These are phyloP conservation scores for Sycophila texana DNA, from an alignment of 2,888 invertebrate species.

Conservation along the genomic window DNA sequence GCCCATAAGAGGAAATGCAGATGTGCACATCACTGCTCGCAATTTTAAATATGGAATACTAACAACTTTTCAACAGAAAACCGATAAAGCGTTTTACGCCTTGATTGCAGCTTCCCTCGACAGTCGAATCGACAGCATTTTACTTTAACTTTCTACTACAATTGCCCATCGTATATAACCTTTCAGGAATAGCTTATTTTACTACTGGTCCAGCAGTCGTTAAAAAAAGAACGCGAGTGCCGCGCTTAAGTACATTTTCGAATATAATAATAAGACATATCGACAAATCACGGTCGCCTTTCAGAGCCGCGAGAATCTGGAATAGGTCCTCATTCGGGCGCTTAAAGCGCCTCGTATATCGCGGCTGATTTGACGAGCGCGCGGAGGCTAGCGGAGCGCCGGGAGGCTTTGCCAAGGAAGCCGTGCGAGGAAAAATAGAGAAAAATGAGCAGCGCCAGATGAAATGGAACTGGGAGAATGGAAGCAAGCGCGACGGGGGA, in stretches of 20 bases:
- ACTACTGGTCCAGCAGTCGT: background rate
- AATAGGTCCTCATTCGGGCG: slow-evolving; percentile 20
- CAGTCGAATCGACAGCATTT: too few relatives aligned
- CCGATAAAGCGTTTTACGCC: background rate
- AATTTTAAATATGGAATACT: too few relatives aligned
- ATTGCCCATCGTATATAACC: too few relatives aligned
- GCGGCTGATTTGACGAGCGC: slow-evolving; percentile 47
- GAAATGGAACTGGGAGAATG: slow-evolving; percentile 41
- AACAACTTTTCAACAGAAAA: too few relatives aligned
- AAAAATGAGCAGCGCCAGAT: slow-evolving; percentile 52
- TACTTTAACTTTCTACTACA: too few relatives aligned
- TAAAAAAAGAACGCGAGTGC: background rate
- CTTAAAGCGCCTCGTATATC: slow-evolving; percentile 52
- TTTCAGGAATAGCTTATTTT: background rate
- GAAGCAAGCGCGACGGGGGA: background rate
- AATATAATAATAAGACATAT: slow-evolving; percentile 50
- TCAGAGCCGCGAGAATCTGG: slow-evolving; percentile 10
- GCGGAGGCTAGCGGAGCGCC: slow-evolving; percentile 7
- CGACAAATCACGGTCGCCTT: slow-evolving; percentile 48
- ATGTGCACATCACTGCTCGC: too few relatives aligned
- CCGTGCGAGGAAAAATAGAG: slow-evolving; percentile 27
- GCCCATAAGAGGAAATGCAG: too few relatives aligned
- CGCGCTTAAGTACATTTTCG: slow-evolving; percentile 43
- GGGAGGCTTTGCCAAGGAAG: slow-evolving; percentile 36
- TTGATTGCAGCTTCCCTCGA: background rate